phyloP scores from a whole-genome alignment of 2,113 vertebrate species.

The Strix uralensis region DNA sequence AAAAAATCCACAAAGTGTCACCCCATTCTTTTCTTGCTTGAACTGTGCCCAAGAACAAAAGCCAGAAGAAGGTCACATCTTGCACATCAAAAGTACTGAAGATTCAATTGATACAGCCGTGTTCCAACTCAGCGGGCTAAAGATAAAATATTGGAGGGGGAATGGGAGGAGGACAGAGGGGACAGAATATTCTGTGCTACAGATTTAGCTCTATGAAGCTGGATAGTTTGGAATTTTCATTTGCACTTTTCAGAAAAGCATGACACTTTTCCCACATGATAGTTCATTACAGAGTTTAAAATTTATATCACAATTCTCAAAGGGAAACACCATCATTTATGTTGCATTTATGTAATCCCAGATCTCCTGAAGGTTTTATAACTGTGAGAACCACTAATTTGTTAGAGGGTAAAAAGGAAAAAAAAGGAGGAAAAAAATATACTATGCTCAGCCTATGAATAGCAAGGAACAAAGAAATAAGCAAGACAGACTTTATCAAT shows the following conservation, averaged over 20 bases:
- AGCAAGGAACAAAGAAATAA: background rate
- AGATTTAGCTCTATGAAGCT: background rate
- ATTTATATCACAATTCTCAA: background rate
- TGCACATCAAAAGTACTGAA: background rate
- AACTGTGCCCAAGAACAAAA: constrained; percentile 22
- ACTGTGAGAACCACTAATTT: background rate
- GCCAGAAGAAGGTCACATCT: constrained; percentile 4
- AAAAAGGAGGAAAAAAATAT: background rate
- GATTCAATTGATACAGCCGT: background rate
- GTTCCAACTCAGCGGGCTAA: background rate
- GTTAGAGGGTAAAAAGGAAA: background rate
- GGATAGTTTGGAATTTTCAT: background rate
- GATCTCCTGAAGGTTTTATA: background rate
- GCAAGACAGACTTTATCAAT: background rate
- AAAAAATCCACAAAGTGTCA: background rate
- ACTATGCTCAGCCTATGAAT: background rate
- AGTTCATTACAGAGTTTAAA: background rate
- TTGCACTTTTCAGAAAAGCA: background rate
- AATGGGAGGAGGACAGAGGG: background rate
- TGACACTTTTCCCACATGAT: background rate
- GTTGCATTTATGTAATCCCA: background rate
- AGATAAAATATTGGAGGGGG: background rate
- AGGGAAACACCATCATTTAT: background rate
- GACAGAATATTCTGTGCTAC: background rate
- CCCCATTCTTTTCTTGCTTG: constrained; percentile 6